Conservation (phyloP, 2,888 invertebrate genomes). For the Cylloceria caligata region DNA sequence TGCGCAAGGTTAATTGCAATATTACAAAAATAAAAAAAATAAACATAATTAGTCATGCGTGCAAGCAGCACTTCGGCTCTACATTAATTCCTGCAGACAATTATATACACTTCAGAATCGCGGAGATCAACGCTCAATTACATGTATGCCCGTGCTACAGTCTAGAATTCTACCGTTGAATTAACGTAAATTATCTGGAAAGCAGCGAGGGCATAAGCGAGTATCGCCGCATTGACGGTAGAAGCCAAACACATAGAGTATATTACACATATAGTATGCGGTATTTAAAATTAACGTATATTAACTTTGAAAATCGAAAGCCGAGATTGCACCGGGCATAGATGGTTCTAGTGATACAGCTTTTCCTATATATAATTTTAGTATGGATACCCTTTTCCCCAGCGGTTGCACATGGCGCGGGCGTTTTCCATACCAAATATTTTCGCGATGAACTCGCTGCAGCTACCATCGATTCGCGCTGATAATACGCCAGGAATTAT, state of each 20-base stretch:
- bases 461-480: constrained; percentile 63
- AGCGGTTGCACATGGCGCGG: constrained; percentile 45
- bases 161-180: constrained; percentile 33
- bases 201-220: not conserved
- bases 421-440: constrained; percentile 51
- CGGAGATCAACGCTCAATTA: constrained; percentile 46
- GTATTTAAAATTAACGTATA: constrained; percentile 53
- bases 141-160: constrained; percentile 23
- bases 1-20: constrained; percentile 46
- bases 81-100: constrained; percentile 32
- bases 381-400: constrained; percentile 31
- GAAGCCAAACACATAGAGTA: not conserved
- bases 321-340: constrained; percentile 36
- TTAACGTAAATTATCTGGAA: constrained; percentile 48
- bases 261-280: constrained; percentile 16
- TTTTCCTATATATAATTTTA: constrained; percentile 48
- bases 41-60: constrained; percentile 14
- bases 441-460: constrained; percentile 54
- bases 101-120: constrained; percentile 16
- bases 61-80: not conserved
- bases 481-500: constrained; percentile 65
- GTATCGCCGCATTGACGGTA: not conserved
- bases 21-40: constrained; percentile 30
- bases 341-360: constrained; percentile 8
- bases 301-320: constrained; percentile 55